A percentile compares a stretch with the other conserved stretches of the same genome.
These are phyloP conservation scores for Perithous albicinctus DNA, from an alignment of 2,888 invertebrate genomes.

Conservation along the genomic window DNA sequence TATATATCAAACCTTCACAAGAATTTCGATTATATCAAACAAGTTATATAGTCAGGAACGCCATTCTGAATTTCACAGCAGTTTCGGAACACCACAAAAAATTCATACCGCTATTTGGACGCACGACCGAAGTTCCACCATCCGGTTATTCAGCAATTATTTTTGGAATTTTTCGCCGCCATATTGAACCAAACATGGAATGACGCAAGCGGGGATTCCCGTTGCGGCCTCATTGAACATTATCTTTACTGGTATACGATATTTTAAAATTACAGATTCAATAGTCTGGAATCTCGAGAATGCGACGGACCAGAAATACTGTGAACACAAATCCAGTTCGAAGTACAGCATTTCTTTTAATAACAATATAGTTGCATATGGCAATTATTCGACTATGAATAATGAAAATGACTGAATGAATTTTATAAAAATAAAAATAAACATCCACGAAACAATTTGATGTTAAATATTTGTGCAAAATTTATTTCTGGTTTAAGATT, in stretches of 20 bases:
- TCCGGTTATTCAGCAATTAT: conserved; percentile 13
- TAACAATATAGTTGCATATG: too few species aligned
- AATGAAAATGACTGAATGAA: too few species aligned
- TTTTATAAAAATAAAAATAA: too few species aligned
- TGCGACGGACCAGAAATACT: too few species aligned
- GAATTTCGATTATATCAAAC: neutral
- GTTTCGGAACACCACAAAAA: neutral
- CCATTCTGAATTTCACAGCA: neutral
- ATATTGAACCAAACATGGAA: neutral
- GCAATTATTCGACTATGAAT: too few species aligned
- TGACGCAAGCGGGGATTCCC: conserved; percentile 16
- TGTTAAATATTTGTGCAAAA: too few species aligned
- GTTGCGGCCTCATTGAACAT: neutral
- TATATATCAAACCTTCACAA: neutral
- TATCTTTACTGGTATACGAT: neutral
- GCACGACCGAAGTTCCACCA: neutral
- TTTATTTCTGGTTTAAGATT: too few species aligned
- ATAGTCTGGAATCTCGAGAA: neutral
- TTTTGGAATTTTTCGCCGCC: conserved; percentile 5
- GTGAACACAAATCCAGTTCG: too few species aligned
- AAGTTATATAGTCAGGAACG: neutral
- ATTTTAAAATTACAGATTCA: neutral
- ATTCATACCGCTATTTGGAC: neutral
- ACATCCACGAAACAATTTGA: too few species aligned
- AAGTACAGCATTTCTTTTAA: too few species aligned